Evolutionary conservation across 2,113 vertebrate genomes (phyloP).

Genomic region (Potamarius usumacintae): DNA sequence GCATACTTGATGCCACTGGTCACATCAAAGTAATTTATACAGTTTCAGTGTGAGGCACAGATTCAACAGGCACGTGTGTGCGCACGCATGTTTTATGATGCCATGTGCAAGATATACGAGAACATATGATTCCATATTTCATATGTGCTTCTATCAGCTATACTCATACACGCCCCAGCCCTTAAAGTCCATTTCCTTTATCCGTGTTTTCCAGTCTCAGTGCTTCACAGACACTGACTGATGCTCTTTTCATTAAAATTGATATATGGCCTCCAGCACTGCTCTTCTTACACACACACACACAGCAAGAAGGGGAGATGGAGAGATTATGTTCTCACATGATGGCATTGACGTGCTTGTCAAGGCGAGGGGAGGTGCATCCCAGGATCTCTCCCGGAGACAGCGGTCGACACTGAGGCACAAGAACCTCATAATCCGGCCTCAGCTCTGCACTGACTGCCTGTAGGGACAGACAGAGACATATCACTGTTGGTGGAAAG

Average conservation of each 20-base stretch:
- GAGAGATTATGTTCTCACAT: conserved; percentile 79
- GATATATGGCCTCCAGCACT: conserved; percentile 28
- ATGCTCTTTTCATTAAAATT: conserved; percentile 39
- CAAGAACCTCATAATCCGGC: conserved; percentile 79
- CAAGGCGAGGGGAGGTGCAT: conserved; percentile 85
- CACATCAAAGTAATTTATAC: conserved; percentile 2
- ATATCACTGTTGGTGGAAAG: neutral
- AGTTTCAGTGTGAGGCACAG: neutral
- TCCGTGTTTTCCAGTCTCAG: neutral
- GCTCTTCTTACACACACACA: neutral
- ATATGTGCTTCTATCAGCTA: conserved; percentile 1
- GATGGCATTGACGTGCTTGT: conserved; percentile 79
- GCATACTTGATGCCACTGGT: neutral
- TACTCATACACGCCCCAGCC: neutral
- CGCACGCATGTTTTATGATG: neutral
- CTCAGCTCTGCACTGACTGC: conserved; percentile 76
- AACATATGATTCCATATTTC: neutral
- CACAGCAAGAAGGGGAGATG: neutral
- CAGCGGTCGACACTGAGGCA: conserved; percentile 93
- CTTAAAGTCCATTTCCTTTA: conserved; percentile 7
- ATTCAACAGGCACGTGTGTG: neutral
- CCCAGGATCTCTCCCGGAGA: conserved; percentile 97
- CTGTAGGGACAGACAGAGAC: conserved; percentile 56
- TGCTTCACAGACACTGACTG: neutral
- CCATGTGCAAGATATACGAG: neutral